Evolutionary conservation across 1,140 invertebrate genomes (phyloP).

Genomic region (Agrilus planipennis): DNA sequence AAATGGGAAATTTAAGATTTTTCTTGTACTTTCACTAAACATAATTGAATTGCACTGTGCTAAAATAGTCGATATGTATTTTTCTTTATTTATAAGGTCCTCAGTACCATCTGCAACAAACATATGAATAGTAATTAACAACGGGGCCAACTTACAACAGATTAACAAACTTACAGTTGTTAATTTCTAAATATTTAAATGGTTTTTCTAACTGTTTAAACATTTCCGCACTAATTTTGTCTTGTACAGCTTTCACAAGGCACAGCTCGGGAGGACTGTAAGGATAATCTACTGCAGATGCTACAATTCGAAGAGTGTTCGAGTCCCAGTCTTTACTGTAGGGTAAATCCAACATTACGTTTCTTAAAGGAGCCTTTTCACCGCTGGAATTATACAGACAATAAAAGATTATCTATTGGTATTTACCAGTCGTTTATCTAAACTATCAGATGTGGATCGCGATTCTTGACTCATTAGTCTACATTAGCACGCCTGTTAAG

Average conservation of each 20-base stretch:
- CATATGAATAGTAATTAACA: constrained; percentile 5
- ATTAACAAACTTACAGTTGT: constrained; percentile 9
- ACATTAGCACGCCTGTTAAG: too few species aligned
- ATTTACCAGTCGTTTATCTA: background rate
- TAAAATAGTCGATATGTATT: constrained; percentile 11
- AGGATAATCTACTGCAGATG: constrained; percentile 12
- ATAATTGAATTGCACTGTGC: constrained; percentile 14
- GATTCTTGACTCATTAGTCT: too few species aligned
- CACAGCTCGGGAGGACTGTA: constrained; percentile 7
- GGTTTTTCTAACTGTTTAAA: constrained; percentile 9
- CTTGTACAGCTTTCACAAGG: constrained; percentile 8
- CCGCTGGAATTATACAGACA: too few species aligned
- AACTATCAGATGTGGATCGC: constrained; percentile 4
- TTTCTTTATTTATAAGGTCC: constrained; percentile 12
- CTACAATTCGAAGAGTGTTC: constrained; percentile 10
- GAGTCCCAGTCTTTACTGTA: constrained; percentile 4
- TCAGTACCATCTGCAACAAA: constrained; percentile 14
- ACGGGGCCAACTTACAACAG: background rate
- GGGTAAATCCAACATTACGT: too few species aligned
- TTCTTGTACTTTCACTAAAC: constrained; percentile 4
- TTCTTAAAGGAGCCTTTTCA: too few species aligned
- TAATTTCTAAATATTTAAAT: background rate
- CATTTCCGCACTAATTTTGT: constrained; percentile 10
- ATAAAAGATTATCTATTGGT: background rate
- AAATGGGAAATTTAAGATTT: constrained; percentile 5